Evolutionary conservation across 1,140 invertebrate species (phyloP), one percentile per base, ranked within the genome.

Genomic region (Drosophila subobscura): DNA sequence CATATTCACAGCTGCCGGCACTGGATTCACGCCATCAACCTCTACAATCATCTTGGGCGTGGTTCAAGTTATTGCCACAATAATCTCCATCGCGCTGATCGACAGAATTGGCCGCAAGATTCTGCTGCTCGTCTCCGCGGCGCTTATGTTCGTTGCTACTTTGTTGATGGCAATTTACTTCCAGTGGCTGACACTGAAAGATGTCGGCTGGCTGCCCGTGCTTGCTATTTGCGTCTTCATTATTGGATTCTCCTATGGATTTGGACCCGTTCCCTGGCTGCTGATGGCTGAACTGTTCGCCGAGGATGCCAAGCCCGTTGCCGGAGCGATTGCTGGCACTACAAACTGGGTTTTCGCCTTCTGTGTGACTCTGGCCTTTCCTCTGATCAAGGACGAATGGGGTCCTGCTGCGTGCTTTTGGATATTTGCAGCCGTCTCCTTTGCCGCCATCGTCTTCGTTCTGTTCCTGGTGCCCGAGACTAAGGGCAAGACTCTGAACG

Each of bases 341-440:
- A 94, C 95, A 46, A 97, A 96, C 79, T 95, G 97, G 94, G 54
- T 95, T 0, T 94, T 95, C 59, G 96, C 95, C 46, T 98, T 98
- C 86, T 67, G 95, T 2, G 94, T 98, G 0, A 97, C 97, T n/a
- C 96, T 96, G 70, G 80, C 92, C 0, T 94, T 93, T 71, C 93
- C 79, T 0, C 1, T 83, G 5, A 23, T 73, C 0, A 41, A 74
- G 4, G 16, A 58, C 0, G 0, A 0, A 0, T 56, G 93, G 16
- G 93, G 93, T 2, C 92, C 94, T 1, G 93, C 95, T n/a, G 94
- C 92, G 3, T 94, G 93, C 4, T 95, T 96, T 91, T 95, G 94
- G 92, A 91, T 96, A 61, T 97, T 97, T 89, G 92, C 95, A 0
- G 92, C 92, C 4, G 93, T 96, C 57, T 94, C 94, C 22, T 92